Percentiles rank a stretch among this genome's conserved stretches.
These are phyloP conservation scores for Tipula unca DNA, from an alignment of 2,888 invertebrate genomes.

Conservation along the genomic window DNA sequence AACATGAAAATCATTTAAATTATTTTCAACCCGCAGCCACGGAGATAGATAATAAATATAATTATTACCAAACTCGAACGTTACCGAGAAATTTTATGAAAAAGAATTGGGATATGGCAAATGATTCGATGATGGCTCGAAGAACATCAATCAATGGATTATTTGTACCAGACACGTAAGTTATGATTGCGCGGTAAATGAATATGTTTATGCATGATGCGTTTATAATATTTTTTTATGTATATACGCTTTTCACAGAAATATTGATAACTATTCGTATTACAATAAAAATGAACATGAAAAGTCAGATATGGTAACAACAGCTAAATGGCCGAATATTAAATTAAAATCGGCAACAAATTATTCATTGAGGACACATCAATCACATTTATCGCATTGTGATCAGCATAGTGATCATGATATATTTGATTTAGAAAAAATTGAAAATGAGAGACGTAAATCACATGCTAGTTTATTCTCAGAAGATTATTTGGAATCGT, in stretches of 20 bases:
- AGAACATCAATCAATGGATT: slow-evolving; percentile 21
- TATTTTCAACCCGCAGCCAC: background rate
- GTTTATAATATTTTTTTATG: background rate
- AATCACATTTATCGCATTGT: slow-evolving; percentile 16
- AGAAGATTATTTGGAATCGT: slow-evolving; percentile 15
- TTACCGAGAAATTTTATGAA: slow-evolving; percentile 39
- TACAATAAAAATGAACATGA: background rate
- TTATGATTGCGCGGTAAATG: background rate
- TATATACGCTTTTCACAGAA: background rate
- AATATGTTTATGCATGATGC: too few species aligned
- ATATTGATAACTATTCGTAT: background rate
- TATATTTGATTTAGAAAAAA: slow-evolving; percentile 39
- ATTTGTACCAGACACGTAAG: slow-evolving; percentile 18
- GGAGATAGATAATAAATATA: slow-evolving; percentile 26
- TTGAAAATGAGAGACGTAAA: slow-evolving; percentile 39
- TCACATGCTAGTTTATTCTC: slow-evolving; percentile 40
- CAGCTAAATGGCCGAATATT: slow-evolving; percentile 36
- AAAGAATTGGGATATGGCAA: background rate
- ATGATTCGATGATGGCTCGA: background rate
- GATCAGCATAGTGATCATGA: slow-evolving; percentile 24
- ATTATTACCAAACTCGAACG: slow-evolving; percentile 36
- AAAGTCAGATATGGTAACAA: background rate
- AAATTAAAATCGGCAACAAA: slow-evolving; percentile 40
- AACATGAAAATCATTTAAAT: background rate
- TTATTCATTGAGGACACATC: slow-evolving; percentile 31